Evolutionary conservation across 2,888 invertebrate species (phyloP).

Genomic region (Pycnomerus fuliginosus): DNA sequence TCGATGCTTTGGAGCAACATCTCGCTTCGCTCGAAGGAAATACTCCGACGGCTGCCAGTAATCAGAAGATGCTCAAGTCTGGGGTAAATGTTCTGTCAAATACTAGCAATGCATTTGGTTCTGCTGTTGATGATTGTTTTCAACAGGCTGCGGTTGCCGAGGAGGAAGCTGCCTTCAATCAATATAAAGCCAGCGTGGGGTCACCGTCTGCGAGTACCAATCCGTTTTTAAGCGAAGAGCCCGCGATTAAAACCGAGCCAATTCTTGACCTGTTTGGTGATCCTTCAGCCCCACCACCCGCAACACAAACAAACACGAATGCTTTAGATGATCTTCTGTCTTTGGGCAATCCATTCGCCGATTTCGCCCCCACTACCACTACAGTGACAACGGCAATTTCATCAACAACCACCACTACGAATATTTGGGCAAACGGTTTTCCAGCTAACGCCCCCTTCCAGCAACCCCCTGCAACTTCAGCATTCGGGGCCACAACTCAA

Average conservation of each 20-base stretch:
- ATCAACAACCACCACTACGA: slow-evolving; percentile 35
- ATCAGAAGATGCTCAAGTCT: slow-evolving; percentile 86
- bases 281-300: slow-evolving; percentile 53
- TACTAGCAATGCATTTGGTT: slow-evolving; percentile 86
- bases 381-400: too few relatives aligned
- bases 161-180: slow-evolving; percentile 93
- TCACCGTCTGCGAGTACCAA: slow-evolving; percentile 77
- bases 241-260: slow-evolving; percentile 46
- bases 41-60: slow-evolving; percentile 81
- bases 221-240: slow-evolving; percentile 72
- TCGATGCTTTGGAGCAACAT: slow-evolving; percentile 97
- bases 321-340: slow-evolving; percentile 84
- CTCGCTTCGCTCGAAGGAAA: slow-evolving; percentile 92
- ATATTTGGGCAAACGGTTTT: slow-evolving; percentile 46
- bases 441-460: slow-evolving; percentile 24
- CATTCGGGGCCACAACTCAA: slow-evolving; percentile 30
- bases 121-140: slow-evolving; percentile 83
- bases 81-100: slow-evolving; percentile 86
- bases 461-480: slow-evolving; percentile 23
- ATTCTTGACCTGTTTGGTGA: slow-evolving; percentile 85
- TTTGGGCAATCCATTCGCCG: slow-evolving; percentile 76
- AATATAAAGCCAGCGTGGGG: slow-evolving; percentile 87
- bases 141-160: slow-evolving; percentile 89
- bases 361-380: slow-evolving; percentile 55
- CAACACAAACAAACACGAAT: slow-evolving; percentile 54